A percentile compares a stretch with the other conserved stretches of the same genome.
Evolutionary conservation across 2,113 vertebrate species (phyloP).

Genomic region (Brachyhypopomus occidentalis): DNA sequence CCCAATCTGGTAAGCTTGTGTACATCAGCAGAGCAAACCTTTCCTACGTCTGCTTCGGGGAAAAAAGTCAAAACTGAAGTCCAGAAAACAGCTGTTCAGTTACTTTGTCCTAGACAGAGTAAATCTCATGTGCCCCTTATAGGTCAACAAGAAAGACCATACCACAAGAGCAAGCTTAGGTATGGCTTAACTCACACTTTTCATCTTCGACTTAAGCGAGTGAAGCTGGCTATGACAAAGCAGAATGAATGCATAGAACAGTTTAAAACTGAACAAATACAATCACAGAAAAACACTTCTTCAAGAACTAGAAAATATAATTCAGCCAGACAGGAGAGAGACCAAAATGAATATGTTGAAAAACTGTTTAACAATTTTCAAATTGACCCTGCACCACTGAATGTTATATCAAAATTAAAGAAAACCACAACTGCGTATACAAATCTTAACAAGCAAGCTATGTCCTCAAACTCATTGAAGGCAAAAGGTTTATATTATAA

Average conservation of each 20-base stretch:
- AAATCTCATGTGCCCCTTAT: constrained; percentile 12
- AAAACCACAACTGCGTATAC: neutral
- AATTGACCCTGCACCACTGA: neutral
- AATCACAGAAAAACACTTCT: neutral
- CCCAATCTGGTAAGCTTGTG: constrained; percentile 71
- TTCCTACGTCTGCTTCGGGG: neutral
- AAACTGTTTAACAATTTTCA: constrained; percentile 63
- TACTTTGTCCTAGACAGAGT: constrained; percentile 34
- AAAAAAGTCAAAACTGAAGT: constrained; percentile 11
- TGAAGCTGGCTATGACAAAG: constrained; percentile 67
- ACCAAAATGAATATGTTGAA: constrained; percentile 66
- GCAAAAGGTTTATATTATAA: constrained; percentile 35
- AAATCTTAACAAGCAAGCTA: neutral
- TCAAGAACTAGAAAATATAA: constrained; percentile 27
- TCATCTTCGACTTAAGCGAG: constrained; percentile 78
- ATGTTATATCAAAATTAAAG: constrained; percentile 33
- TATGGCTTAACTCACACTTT: constrained; percentile 86
- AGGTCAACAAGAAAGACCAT: constrained; percentile 44
- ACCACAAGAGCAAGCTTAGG: constrained; percentile 69
- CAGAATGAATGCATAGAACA: constrained; percentile 75
- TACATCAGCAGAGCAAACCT: constrained; percentile 47
- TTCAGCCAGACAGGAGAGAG: constrained; percentile 38
- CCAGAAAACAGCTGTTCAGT: constrained; percentile 15
- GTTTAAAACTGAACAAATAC: constrained; percentile 37
- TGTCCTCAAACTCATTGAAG: neutral